phyloP scores from a whole-genome alignment of 1,140 invertebrate genomes.

The Panulirus ornatus region DNA sequence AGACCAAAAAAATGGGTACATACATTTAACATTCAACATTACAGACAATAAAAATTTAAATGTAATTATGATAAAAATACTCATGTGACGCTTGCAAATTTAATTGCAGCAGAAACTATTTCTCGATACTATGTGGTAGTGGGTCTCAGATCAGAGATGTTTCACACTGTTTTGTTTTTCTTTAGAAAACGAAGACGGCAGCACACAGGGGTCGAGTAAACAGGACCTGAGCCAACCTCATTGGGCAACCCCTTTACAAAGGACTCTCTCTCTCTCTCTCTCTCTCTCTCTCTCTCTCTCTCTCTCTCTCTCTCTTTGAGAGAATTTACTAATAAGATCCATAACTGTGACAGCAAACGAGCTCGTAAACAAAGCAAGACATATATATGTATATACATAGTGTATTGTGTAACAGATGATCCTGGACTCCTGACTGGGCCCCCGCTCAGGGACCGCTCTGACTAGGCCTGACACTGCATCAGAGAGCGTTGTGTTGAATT shows the following conservation, averaged over 20 bases:
- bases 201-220: too few species aligned
- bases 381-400: too few species aligned
- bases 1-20: too few species aligned
- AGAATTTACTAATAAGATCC: background rate
- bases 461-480: too few species aligned
- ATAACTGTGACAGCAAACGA: too few species aligned
- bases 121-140: background rate
- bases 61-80: background rate
- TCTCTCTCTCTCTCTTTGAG: background rate
- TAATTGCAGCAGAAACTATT: background rate
- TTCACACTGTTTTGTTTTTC: background rate
- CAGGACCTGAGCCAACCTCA: background rate
- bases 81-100: background rate
- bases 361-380: too few species aligned
- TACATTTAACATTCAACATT: too few species aligned
- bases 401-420: too few species aligned
- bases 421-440: too few species aligned
- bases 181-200: too few species aligned
- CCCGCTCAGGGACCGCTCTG: too few species aligned
- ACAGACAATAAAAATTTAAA: background rate
- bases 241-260: background rate
- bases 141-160: background rate
- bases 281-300: conserved; percentile 23
- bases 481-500: too few species aligned
- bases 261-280: conserved; percentile 1